These are phyloP conservation scores for Anthophora plumipes DNA, from an alignment of 2,888 invertebrate species.

Conservation along the genomic window DNA sequence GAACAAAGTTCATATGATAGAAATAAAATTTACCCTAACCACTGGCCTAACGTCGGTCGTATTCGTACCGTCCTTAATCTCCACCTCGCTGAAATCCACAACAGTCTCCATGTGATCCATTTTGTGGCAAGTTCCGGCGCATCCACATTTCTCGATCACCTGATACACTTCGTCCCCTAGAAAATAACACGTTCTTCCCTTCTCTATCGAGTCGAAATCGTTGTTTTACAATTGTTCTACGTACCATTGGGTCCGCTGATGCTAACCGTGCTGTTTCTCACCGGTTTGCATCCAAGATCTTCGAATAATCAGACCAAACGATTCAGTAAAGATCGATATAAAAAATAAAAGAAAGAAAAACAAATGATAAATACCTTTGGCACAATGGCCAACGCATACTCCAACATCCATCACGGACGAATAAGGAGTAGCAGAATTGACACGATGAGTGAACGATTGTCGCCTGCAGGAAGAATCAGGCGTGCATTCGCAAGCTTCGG, in stretches of 20 bases:
- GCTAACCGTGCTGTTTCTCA: conserved; percentile 82
- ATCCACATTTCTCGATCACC: conserved; percentile 84
- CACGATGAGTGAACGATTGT: conserved; percentile 78
- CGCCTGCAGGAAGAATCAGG: conserved; percentile 79
- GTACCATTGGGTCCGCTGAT: conserved; percentile 84
- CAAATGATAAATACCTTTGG: conserved; percentile 73
- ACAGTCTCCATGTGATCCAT: conserved; percentile 84
- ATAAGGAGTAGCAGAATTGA: conserved; percentile 83
- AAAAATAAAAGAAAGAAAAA: background rate
- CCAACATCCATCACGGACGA: conserved; percentile 83
- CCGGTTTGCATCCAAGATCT: conserved; percentile 81
- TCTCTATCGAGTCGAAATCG: no score
- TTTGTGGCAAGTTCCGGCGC: conserved; percentile 83
- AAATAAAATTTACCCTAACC: conserved; percentile 74
- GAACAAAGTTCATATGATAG: background rate
- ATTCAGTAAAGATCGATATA: background rate
- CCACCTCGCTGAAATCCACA: conserved; percentile 83
- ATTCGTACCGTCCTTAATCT: conserved; percentile 78
- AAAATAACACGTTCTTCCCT: background rate
- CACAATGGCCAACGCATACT: conserved; percentile 82
- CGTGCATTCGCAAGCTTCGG: conserved; percentile 83
- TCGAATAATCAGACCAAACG: background rate
- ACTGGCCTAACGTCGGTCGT: conserved; percentile 79
- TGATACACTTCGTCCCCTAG: conserved; percentile 82
- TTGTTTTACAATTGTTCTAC: background rate